These are phyloP conservation scores for Meganola albula DNA, from an alignment of 2,888 invertebrate species.

Conservation along the genomic window DNA sequence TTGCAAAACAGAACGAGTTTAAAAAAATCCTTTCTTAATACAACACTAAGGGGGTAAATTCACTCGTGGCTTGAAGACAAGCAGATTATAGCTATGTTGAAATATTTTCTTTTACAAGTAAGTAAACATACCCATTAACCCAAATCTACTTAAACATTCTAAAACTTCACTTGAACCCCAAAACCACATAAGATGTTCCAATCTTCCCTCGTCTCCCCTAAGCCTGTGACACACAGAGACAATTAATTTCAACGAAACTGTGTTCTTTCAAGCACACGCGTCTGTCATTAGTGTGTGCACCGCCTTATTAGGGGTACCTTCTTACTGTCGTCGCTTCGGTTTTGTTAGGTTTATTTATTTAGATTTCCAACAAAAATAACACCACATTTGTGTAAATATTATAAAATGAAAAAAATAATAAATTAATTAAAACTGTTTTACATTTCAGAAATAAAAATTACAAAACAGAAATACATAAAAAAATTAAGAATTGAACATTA, in stretches of 20 bases:
- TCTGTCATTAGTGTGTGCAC: constrained; percentile 56
- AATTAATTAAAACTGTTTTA: neutral
- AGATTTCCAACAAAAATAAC: neutral
- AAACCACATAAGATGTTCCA: neutral
- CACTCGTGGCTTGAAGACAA: too few species aligned
- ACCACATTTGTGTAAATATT: neutral
- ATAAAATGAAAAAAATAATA: neutral
- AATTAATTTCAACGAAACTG: constrained; percentile 68
- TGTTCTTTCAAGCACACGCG: constrained; percentile 58
- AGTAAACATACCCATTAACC: too few species aligned
- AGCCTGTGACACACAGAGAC: constrained; percentile 31
- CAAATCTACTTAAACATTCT: neutral
- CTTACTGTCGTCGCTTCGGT: neutral
- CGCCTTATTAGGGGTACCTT: constrained; percentile 23
- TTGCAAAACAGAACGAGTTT: too few species aligned
- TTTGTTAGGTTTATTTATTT: neutral
- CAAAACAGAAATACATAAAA: too few species aligned
- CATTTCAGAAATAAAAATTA: too few species aligned
- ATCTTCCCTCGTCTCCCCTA: constrained; percentile 15
- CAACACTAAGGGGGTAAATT: too few species aligned
- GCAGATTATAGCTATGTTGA: too few species aligned
- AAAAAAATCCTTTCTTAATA: too few species aligned
- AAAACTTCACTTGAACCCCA: neutral
- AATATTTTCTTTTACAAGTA: too few species aligned
- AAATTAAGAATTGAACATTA: too few species aligned